Percentiles rank a stretch among this genome's conserved stretches.
phyloP scores from a whole-genome alignment of 2,888 invertebrate genomes.

The Clostera curtula region DNA sequence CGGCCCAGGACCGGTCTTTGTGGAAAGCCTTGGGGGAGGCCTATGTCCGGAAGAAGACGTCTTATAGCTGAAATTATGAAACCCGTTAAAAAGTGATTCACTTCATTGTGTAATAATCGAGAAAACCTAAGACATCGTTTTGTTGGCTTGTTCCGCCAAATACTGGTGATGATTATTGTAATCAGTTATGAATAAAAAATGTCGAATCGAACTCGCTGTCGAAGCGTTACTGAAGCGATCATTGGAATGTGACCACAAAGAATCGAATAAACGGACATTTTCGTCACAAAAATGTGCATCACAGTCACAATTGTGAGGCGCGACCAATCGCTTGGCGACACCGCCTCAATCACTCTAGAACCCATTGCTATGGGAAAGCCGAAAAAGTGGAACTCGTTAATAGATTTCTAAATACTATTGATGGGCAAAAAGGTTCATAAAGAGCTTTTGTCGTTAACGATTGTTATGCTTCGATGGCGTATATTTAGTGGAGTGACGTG shows the following conservation, averaged over 20 bases:
- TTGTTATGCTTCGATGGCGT: too few relatives aligned
- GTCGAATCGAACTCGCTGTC: slow-evolving; percentile 18
- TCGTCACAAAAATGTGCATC: slow-evolving; percentile 41
- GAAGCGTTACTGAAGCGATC: slow-evolving; percentile 36
- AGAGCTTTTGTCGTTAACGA: too few relatives aligned
- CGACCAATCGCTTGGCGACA: slow-evolving; percentile 53
- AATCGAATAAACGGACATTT: slow-evolving; percentile 38
- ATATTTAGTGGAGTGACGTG: too few relatives aligned
- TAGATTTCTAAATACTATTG: slow-evolving; percentile 16
- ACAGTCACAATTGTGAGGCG: slow-evolving; percentile 30
- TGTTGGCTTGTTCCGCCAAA: too few relatives aligned
- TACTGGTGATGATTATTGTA: too few relatives aligned
- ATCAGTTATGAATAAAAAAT: slow-evolving; percentile 19
- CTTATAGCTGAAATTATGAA: too few relatives aligned
- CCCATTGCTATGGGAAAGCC: slow-evolving; percentile 46
- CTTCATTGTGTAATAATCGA: too few relatives aligned
- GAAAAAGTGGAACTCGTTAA: slow-evolving; percentile 34
- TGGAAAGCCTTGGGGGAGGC: too few relatives aligned
- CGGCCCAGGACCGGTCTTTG: too few relatives aligned
- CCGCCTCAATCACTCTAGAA: slow-evolving; percentile 39
- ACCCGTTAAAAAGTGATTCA: too few relatives aligned
- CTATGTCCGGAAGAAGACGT: too few relatives aligned
- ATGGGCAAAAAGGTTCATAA: neutral
- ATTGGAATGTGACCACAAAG: slow-evolving; percentile 51
- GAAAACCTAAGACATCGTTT: too few relatives aligned